A percentile compares a stretch with the other conserved stretches of the same genome.
These are phyloP conservation scores for Phalera bucephala DNA, from an alignment of 2,888 invertebrate genomes.

Conservation along the genomic window DNA sequence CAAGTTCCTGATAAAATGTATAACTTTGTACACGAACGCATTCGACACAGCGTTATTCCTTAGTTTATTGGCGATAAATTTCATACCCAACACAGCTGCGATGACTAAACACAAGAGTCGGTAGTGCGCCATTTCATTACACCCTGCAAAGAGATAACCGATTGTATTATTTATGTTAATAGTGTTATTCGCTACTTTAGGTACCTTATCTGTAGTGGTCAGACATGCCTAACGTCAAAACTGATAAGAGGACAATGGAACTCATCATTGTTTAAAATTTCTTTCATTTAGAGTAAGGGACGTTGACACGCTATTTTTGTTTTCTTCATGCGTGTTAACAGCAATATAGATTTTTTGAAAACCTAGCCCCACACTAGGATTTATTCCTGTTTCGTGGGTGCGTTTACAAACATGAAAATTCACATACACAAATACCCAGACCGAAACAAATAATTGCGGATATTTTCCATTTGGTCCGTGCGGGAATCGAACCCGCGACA, in stretches of 20 bases:
- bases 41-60: not conserved
- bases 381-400: too few relatives aligned
- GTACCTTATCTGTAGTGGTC: conserved; percentile 28
- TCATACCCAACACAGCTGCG: conserved; percentile 55
- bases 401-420: too few relatives aligned
- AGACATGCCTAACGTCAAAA: conserved; percentile 15
- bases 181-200: conserved; percentile 8
- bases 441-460: too few relatives aligned
- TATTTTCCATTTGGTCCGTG: too few relatives aligned
- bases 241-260: conserved; percentile 36
- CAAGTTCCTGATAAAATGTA: conserved; percentile 24
- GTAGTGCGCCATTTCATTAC: conserved; percentile 62
- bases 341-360: too few relatives aligned
- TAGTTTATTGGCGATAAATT: conserved; percentile 4
- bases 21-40: not conserved
- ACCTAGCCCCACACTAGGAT: too few relatives aligned
- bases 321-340: conserved; percentile 11
- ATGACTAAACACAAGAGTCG: conserved; percentile 54
- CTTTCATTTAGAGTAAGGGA: conserved; percentile 2
- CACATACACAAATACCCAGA: too few relatives aligned
- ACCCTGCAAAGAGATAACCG: conserved; percentile 47
- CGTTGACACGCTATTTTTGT: conserved; percentile 11
- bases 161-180: conserved; percentile 24
- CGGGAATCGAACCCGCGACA: too few relatives aligned
- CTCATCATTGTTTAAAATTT: conserved; percentile 6